A percentile compares a stretch with the other conserved stretches of the same genome.
Evolutionary conservation across 2,888 invertebrate genomes (phyloP).

Genomic region (Aethes cnicana): DNA sequence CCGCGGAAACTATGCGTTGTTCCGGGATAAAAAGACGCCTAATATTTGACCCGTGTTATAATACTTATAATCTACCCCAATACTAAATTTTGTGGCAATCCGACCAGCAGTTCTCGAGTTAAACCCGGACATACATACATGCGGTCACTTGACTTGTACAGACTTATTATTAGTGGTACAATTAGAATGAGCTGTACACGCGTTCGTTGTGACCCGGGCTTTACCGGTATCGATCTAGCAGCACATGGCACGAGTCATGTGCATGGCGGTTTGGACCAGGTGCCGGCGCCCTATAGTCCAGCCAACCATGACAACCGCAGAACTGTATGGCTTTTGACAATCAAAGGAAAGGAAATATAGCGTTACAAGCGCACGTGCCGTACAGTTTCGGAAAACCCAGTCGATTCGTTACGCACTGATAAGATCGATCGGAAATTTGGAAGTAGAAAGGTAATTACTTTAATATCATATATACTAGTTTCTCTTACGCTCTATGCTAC

Average conservation of each 20-base stretch:
- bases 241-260: slow-evolving; percentile 44
- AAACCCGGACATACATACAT: too few relatives aligned
- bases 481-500: too few relatives aligned
- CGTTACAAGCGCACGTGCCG: slow-evolving; percentile 36
- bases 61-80: too few relatives aligned
- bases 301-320: slow-evolving; percentile 55
- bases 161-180: too few relatives aligned
- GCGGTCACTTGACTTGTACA: too few relatives aligned
- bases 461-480: not conserved
- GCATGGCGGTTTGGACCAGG: slow-evolving; percentile 46
- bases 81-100: too few relatives aligned
- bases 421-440: slow-evolving; percentile 21
- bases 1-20: too few relatives aligned
- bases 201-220: too few relatives aligned
- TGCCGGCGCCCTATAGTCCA: slow-evolving; percentile 50
- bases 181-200: too few relatives aligned
- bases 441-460: slow-evolving; percentile 16
- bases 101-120: too few relatives aligned
- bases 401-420: slow-evolving; percentile 20
- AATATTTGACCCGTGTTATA: too few relatives aligned
- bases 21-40: too few relatives aligned
- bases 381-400: slow-evolving; percentile 27
- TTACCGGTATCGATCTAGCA: slow-evolving; percentile 42
- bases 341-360: slow-evolving; percentile 41
- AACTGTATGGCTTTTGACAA: slow-evolving; percentile 62